Base-by-base conservation (phyloP, 30 jellyfish, hydroid and myxozoan species). In the Cassiopea andromeda region DNA sequence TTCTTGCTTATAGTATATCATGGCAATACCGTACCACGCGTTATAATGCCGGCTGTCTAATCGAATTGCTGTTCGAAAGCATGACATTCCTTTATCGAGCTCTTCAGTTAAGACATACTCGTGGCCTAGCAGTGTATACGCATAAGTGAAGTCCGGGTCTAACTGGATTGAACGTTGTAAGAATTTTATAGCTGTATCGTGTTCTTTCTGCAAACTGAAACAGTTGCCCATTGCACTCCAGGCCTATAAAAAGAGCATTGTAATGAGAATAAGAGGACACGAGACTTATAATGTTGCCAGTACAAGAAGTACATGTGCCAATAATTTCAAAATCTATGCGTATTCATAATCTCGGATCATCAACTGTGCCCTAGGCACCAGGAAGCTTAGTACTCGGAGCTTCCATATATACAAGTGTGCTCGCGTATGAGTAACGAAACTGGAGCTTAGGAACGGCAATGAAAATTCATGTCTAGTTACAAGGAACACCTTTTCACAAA, bases 211-310 rank as follows among this genome's bases (percentile, higher is more conserved):
- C 57, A 96, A 92, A 82, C 99, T 96, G 77, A 96, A 96, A 78
- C 99, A 96, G 75, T 96, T 96, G 43, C 97, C 99, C 99, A 96
- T 96, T 2, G 98, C 99, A 84, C 99, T 88, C 99, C 99, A 96
- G 7, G 99, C 97, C 99, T 96, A 64, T 2, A 64, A 5, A 13
- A 4, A 64, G 27, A 10, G 64, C 64, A 54, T 75, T 0, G 77
- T 54, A 58, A 27, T 44, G 68, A 61, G 16, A 2, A 17, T 43
- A 77, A 58, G n/a, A 46, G 13, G 19, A 76, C 38, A 27, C 38
- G 38, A 27, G 38, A 27, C 38, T 27, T 27, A 27, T 27, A 27
- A 27, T 27, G 38, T 27, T 27, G 38, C 38, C 38, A 27, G 38
- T 27, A 27, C 38, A 27, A 27, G 38, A 27, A 27, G 38, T 27